A percentile compares a stretch with the other conserved stretches of the same genome.
Evolutionary conservation across 2,797 vertebrate species (phyloP).

Genomic region (Siniperca undulata): DNA sequence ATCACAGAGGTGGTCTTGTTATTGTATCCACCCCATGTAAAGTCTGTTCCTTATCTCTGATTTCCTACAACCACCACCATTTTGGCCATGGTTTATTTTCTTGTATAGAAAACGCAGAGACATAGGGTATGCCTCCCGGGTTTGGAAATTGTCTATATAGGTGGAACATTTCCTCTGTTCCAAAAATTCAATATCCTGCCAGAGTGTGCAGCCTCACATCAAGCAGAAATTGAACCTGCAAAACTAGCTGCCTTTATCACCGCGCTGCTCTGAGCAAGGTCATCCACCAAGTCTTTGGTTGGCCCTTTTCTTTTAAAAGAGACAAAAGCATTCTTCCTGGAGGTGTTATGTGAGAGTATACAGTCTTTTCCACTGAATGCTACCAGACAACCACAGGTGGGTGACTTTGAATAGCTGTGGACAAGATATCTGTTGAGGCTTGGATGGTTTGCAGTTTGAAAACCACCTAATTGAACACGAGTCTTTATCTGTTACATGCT

Average conservation of each 20-base stretch:
- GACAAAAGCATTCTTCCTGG: conserved; percentile 20
- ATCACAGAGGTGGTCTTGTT: conserved; percentile 3
- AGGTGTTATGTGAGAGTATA: conserved; percentile 38
- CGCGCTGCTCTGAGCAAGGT: conserved; percentile 46
- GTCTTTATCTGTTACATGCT: not conserved
- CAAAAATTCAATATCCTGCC: conserved; percentile 56
- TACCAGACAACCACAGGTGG: conserved; percentile 29
- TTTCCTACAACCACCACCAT: conserved; percentile 15
- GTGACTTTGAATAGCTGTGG: conserved; percentile 32
- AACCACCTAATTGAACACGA: not conserved
- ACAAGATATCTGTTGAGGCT: conserved; percentile 15
- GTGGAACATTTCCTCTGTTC: conserved; percentile 32
- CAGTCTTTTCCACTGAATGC: conserved; percentile 42
- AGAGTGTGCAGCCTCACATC: conserved; percentile 14
- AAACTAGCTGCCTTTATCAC: conserved; percentile 38
- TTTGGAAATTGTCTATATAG: conserved; percentile 26
- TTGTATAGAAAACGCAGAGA: not conserved
- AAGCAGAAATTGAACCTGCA: conserved; percentile 35
- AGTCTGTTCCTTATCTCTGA: conserved; percentile 8
- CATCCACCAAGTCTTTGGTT: conserved; percentile 25
- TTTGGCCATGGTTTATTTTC: conserved; percentile 6
- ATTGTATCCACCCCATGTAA: not conserved
- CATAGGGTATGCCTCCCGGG: not conserved
- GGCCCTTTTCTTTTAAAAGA: conserved; percentile 32
- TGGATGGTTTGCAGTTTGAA: conserved; percentile 1